Evolutionary conservation across 2,888 invertebrate species (phyloP).

Genomic region (Oxycera nigricornis): DNA sequence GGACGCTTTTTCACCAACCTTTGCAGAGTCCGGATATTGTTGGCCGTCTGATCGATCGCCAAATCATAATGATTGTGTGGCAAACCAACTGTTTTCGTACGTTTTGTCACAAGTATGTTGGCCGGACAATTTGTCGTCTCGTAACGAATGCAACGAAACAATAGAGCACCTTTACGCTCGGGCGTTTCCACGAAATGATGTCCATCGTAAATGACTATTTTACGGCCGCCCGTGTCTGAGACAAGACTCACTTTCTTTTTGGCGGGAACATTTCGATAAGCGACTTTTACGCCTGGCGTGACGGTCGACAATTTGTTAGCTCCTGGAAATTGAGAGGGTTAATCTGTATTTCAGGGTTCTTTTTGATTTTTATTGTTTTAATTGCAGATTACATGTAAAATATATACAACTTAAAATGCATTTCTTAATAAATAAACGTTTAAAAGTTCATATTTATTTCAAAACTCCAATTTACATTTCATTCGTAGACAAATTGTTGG

Average conservation of each 20-base stretch:
- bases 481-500: no score
- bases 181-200: slow-evolving; percentile 21
- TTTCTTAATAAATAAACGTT: no score
- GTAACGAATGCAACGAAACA: slow-evolving; percentile 21
- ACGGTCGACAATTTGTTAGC: no score
- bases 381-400: no score
- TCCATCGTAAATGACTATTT: slow-evolving; percentile 22
- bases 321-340: no score
- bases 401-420: no score
- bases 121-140: slow-evolving; percentile 46
- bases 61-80: slow-evolving; percentile 58
- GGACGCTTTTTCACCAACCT: not conserved
- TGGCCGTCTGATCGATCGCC: slow-evolving; percentile 49
- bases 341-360: no score
- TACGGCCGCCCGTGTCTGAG: not conserved
- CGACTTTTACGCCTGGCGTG: no score
- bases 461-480: no score
- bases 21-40: not conserved
- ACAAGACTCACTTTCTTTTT: not conserved
- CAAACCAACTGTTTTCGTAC: slow-evolving; percentile 56
- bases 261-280: no score
- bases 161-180: slow-evolving; percentile 6
- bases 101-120: slow-evolving; percentile 57
- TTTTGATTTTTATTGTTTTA: no score
- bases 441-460: no score